Conservation (phyloP, 1,140 invertebrate species). For the Bacillus rossius region DNA sequence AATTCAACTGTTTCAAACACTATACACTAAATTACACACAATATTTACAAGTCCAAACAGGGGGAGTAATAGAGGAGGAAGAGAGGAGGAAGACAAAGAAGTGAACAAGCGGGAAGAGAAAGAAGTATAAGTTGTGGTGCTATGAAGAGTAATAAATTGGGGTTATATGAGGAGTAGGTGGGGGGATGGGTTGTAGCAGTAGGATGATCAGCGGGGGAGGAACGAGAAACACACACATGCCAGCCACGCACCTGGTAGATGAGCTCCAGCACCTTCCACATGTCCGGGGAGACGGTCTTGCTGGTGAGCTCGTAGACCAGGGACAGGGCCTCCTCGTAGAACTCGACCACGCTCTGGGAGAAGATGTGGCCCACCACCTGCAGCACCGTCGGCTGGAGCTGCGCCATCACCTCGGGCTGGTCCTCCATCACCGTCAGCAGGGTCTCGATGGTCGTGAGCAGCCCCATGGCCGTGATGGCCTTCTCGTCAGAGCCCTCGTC, state of each 20-base stretch:
- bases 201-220: too few species aligned
- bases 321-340: slow-evolving; percentile 93
- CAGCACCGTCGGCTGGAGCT: slow-evolving; percentile 91
- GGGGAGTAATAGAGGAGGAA: too few species aligned
- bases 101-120: too few species aligned
- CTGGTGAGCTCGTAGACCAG: slow-evolving; percentile 89
- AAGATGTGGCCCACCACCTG: slow-evolving; percentile 88
- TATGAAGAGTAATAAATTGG: too few species aligned
- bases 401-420: slow-evolving; percentile 78
- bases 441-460: slow-evolving; percentile 95
- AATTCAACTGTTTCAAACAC: too few species aligned
- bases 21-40: too few species aligned
- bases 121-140: too few species aligned
- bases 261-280: slow-evolving; percentile 95
- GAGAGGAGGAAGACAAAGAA: too few species aligned
- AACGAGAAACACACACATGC: too few species aligned
- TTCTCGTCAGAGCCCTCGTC: slow-evolving; percentile 93
- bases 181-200: too few species aligned
- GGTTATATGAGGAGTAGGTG: too few species aligned
- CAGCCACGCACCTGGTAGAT: slow-evolving; percentile 65
- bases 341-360: slow-evolving; percentile 82
- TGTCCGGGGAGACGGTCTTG: slow-evolving; percentile 81
- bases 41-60: too few species aligned
- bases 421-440: slow-evolving; percentile 92
- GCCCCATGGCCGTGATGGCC: slow-evolving; percentile 94